Evolutionary conservation across 2,113 vertebrate species (phyloP).

Genomic region (Synchiropus splendidus): DNA sequence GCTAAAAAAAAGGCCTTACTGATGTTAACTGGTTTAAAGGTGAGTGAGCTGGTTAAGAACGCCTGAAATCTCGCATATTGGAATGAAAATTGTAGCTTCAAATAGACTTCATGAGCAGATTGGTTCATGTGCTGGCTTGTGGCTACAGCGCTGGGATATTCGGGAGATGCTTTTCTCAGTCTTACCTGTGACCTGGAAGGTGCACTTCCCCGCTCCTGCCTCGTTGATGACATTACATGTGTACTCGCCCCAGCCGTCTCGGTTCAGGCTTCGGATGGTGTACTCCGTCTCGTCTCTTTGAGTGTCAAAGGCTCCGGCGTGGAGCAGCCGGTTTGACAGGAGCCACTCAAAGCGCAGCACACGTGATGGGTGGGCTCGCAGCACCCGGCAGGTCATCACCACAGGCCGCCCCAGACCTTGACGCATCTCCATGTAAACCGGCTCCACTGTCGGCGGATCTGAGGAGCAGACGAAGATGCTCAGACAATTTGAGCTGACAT

Average conservation of each 20-base stretch:
- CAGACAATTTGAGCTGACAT: conserved; percentile 9
- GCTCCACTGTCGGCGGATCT: conserved; percentile 93
- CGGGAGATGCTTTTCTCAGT: no score
- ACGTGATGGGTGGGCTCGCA: conserved; percentile 84
- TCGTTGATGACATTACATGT: conserved; percentile 95
- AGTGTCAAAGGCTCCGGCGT: conserved; percentile 78
- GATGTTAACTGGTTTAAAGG: no score
- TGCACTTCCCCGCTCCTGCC: conserved; percentile 87
- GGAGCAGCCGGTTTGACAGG: conserved; percentile 77
- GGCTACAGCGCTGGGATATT: no score
- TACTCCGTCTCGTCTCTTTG: conserved; percentile 84
- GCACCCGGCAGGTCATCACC: conserved; percentile 85
- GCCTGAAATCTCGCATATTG: no score
- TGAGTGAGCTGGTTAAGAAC: no score
- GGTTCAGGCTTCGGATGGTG: conserved; percentile 76
- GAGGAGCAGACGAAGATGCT: conserved; percentile 4
- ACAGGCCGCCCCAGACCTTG: conserved; percentile 84
- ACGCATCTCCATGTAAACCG: conserved; percentile 80
- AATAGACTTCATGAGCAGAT: no score
- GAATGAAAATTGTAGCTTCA: no score
- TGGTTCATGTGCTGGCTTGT: no score
- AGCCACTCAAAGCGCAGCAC: conserved; percentile 93
- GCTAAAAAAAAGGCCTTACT: no score
- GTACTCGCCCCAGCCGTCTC: conserved; percentile 86
- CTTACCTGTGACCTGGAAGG: conserved; percentile 91